Percentiles rank a stretch among this genome's conserved stretches.
Conservation (phyloP, 2,888 invertebrate genomes). For the Ommatoiulus sabulosus region DNA sequence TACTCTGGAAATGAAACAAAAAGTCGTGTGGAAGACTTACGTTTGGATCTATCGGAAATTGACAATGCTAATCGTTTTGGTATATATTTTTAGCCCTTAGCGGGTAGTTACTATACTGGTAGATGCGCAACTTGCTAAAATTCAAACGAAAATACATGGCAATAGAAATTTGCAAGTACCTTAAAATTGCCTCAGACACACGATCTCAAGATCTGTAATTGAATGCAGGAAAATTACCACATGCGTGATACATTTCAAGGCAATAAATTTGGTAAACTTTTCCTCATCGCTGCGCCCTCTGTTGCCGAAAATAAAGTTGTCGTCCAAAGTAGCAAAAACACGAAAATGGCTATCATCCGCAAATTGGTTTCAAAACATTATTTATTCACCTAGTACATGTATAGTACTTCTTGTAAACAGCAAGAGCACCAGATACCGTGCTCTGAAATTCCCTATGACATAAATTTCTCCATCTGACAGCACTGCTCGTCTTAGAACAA, state of each 20-base stretch:
- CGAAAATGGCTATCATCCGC: too few species aligned
- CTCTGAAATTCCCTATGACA: too few species aligned
- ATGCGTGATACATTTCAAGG: not conserved
- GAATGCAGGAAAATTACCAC: constrained; percentile 1
- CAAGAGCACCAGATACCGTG: too few species aligned
- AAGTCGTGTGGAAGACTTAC: not conserved
- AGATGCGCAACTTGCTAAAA: not conserved
- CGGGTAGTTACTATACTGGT: not conserved
- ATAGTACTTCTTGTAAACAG: too few species aligned
- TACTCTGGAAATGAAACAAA: not conserved
- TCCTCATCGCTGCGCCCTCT: not conserved
- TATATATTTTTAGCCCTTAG: constrained; percentile 20
- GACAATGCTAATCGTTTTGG: not conserved
- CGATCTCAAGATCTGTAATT: constrained; percentile 19
- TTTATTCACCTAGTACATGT: too few species aligned
- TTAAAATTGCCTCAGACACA: not conserved
- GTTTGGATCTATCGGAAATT: not conserved
- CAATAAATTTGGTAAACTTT: not conserved
- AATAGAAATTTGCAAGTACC: not conserved
- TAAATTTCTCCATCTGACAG: too few species aligned
- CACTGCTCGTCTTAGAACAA: too few species aligned
- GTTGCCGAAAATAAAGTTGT: not conserved
- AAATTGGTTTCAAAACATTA: too few species aligned
- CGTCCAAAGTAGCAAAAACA: too few species aligned
- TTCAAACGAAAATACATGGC: not conserved